These are phyloP conservation scores for Hydrozoanthus tunicans DNA, from an alignment of 64 coral and sea anemone species.

Conservation along the genomic window DNA sequence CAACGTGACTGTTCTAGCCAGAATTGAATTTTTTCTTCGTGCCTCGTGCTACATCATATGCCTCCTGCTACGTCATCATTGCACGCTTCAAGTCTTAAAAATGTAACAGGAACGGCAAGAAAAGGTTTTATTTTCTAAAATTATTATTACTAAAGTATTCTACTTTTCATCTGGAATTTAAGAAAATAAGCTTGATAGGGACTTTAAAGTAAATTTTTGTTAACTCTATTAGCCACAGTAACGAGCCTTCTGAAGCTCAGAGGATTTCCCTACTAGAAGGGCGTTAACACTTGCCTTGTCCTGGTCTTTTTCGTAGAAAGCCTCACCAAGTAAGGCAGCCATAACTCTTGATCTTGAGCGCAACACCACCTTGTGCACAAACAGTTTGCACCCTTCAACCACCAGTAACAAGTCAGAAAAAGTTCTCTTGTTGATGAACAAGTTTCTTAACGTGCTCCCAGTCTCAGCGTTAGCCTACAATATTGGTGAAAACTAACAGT, in stretches of 20 bases:
- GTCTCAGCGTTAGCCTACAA: conserved; percentile 35
- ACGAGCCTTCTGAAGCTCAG: too few relatives aligned
- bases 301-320: conserved; percentile 9
- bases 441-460: background rate
- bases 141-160: too few relatives aligned
- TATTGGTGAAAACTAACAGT: background rate
- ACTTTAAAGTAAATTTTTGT: background rate
- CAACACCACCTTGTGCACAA: conserved; percentile 13
- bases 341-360: conserved; percentile 41
- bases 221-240: background rate
- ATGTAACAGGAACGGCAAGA: too few relatives aligned
- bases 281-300: conserved; percentile 13
- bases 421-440: conserved; percentile 9
- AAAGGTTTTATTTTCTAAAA: too few relatives aligned
- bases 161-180: too few relatives aligned
- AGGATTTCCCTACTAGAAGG: background rate
- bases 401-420: conserved; percentile 30
- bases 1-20: too few relatives aligned
- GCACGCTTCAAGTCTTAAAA: too few relatives aligned
- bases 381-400: conserved; percentile 26
- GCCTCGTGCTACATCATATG: too few relatives aligned
- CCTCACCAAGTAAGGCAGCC: background rate
- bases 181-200: too few relatives aligned
- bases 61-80: too few relatives aligned
- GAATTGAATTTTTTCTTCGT: too few relatives aligned